Evolutionary conservation across 1,140 invertebrate genomes (phyloP).

Genomic region (Drosophila santomea): DNA sequence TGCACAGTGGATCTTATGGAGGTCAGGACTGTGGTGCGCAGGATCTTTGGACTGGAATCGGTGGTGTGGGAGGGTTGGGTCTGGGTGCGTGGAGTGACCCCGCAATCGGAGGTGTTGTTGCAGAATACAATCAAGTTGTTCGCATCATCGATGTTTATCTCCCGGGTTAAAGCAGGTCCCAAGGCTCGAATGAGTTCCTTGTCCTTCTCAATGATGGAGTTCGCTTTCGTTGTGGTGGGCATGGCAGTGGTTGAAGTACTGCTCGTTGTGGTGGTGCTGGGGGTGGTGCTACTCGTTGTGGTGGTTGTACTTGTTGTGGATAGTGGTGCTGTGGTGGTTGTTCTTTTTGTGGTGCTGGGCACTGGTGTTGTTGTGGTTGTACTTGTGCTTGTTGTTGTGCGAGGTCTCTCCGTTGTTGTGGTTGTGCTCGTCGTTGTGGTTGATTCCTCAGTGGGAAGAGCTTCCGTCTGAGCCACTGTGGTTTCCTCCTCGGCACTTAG

Average conservation of each 20-base stretch:
- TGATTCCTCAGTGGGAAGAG: slow-evolving; percentile 27
- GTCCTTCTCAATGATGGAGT: slow-evolving; percentile 68
- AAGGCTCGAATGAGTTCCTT: slow-evolving; percentile 64
- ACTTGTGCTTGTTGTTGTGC: slow-evolving; percentile 48
- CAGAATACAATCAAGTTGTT: slow-evolving; percentile 79
- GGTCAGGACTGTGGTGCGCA: slow-evolving; percentile 68
- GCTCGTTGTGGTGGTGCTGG: slow-evolving; percentile 16
- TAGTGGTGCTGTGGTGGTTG: slow-evolving; percentile 7
- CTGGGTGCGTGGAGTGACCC: slow-evolving; percentile 49
- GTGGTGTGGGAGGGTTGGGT: slow-evolving; percentile 52
- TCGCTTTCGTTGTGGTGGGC: slow-evolving; percentile 15
- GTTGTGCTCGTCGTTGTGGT: slow-evolving; percentile 32
- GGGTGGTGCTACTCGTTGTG: slow-evolving; percentile 12
- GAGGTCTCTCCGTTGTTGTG: slow-evolving; percentile 24
- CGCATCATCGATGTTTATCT: slow-evolving; percentile 75
- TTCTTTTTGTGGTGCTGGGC: slow-evolving; percentile 28
- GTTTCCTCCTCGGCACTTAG: slow-evolving; percentile 83
- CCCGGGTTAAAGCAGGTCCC: slow-evolving; percentile 65
- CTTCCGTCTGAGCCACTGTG: slow-evolving; percentile 56
- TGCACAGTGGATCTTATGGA: slow-evolving; percentile 76
- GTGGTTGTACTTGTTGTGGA: slow-evolving; percentile 17
- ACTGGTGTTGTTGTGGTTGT: slow-evolving; percentile 22
- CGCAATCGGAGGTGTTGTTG: slow-evolving; percentile 68
- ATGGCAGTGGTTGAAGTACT: slow-evolving; percentile 11
- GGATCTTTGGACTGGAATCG: slow-evolving; percentile 65